Conservation (phyloP, 1,140 invertebrate genomes). For the Zaprionus capensis region DNA sequence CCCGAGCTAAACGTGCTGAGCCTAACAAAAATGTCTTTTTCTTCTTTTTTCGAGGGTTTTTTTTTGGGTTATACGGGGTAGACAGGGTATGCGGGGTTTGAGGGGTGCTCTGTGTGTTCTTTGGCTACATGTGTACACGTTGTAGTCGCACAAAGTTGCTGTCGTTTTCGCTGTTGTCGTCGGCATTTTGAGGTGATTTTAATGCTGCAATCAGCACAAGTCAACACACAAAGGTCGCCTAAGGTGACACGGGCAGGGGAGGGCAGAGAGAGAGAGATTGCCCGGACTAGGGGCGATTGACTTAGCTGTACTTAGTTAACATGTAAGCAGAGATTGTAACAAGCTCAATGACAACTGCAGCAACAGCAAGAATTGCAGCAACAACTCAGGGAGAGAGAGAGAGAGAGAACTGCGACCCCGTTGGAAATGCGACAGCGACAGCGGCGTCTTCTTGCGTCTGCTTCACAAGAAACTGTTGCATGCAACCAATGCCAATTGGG, state of each 20-base stretch:
- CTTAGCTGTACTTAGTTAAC: constrained; percentile 29
- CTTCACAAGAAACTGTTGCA: constrained; percentile 46
- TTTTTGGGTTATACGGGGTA: constrained; percentile 1
- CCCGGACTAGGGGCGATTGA: constrained; percentile 18
- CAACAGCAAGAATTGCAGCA: constrained; percentile 20
- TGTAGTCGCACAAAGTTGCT: constrained; percentile 44
- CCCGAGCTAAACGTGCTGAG: constrained; percentile 67
- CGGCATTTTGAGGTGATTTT: constrained; percentile 59
- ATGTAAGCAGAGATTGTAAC: constrained; percentile 36
- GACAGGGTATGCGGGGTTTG: constrained; percentile 26
- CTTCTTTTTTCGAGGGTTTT: constrained; percentile 21
- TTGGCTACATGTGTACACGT: constrained; percentile 72
- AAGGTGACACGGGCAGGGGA: constrained; percentile 34
- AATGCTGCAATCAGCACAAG: constrained; percentile 77
- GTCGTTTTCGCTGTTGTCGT: constrained; percentile 18
- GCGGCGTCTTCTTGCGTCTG: background rate
- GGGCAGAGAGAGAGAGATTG: background rate
- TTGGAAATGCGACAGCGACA: constrained; percentile 22
- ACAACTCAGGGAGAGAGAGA: background rate
- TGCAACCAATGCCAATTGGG: constrained; percentile 55
- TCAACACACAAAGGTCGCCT: constrained; percentile 69
- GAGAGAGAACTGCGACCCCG: constrained; percentile 19
- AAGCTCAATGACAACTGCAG: constrained; percentile 36
- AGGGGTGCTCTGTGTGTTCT: constrained; percentile 34
- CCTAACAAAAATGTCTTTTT: constrained; percentile 59